These are phyloP conservation scores for Panulirus ornatus DNA, from an alignment of 1,140 invertebrate genomes.

Conservation along the genomic window DNA sequence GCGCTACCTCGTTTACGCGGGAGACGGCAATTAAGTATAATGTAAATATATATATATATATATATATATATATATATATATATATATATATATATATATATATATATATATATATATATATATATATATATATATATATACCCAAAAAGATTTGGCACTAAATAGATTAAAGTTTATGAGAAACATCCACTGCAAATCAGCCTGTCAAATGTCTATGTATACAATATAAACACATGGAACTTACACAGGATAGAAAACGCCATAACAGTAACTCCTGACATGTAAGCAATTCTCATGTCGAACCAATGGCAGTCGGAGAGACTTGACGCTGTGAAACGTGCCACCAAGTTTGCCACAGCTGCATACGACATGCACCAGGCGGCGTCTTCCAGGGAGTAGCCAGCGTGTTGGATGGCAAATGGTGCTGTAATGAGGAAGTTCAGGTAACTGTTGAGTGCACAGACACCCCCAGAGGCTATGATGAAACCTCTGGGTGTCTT, in stretches of 20 bases:
- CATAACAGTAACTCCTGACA: slow-evolving; percentile 6
- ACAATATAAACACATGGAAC: no score
- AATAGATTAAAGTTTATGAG: no score
- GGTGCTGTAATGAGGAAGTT: slow-evolving; percentile 47
- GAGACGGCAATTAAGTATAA: no score
- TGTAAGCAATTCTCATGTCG: slow-evolving; percentile 47
- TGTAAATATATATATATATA: no score
- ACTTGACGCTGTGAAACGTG: slow-evolving; percentile 34
- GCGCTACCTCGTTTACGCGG: no score
- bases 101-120: no score
- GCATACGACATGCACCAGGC: slow-evolving; percentile 49
- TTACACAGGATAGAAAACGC: slow-evolving; percentile 19
- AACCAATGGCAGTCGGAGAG: slow-evolving; percentile 54
- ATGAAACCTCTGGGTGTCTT: slow-evolving; percentile 40
- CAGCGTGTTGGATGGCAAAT: slow-evolving; percentile 22
- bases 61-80: no score
- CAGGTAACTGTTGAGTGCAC: slow-evolving; percentile 15
- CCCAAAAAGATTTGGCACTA: no score
- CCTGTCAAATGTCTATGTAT: no score
- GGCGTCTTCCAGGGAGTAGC: slow-evolving; percentile 21
- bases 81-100: no score
- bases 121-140: no score
- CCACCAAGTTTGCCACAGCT: slow-evolving; percentile 20
- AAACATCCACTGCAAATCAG: no score
- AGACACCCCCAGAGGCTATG: slow-evolving; percentile 36